These are phyloP conservation scores for Sinhomidia bicolor DNA, from an alignment of 2,888 invertebrate species.

Conservation along the genomic window DNA sequence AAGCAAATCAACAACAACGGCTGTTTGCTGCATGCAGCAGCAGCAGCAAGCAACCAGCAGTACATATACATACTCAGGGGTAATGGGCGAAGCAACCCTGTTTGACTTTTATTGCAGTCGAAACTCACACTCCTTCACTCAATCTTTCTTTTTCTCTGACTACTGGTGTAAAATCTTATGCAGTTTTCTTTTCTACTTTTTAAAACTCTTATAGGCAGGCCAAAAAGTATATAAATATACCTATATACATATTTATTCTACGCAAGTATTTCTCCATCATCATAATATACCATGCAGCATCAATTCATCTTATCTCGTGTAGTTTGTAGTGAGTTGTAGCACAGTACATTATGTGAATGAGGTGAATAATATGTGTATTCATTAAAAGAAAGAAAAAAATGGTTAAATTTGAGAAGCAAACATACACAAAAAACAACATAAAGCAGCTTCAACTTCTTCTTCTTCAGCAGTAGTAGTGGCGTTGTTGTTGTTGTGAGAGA, in stretches of 20 bases:
- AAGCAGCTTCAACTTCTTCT: constrained; percentile 1
- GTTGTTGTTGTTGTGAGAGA: too few species aligned
- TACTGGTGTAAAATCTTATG: constrained; percentile 26
- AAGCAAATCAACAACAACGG: not conserved
- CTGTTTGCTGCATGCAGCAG: not conserved
- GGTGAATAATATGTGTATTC: not conserved
- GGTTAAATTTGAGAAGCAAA: constrained; percentile 9
- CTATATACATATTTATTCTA: not conserved
- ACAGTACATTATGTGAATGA: constrained; percentile 17
- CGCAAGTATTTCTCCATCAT: not conserved
- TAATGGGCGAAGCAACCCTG: constrained; percentile 51
- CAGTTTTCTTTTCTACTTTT: too few species aligned
- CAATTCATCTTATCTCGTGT: not conserved
- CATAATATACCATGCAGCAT: not conserved
- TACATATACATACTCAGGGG: not conserved
- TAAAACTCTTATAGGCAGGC: too few species aligned
- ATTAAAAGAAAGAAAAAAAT: constrained; percentile 8
- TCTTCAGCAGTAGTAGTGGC: not conserved
- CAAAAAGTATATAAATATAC: too few species aligned
- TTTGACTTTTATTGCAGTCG: constrained; percentile 55
- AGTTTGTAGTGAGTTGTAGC: not conserved
- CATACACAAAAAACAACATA: not conserved
- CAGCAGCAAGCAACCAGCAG: too few species aligned
- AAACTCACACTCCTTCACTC: constrained; percentile 40
- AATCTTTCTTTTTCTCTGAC: constrained; percentile 34